A percentile compares a stretch with the other conserved stretches of the same genome.
Evolutionary conservation across 2,888 invertebrate genomes (phyloP).

Genomic region (Phyllotreta cruciferae): DNA sequence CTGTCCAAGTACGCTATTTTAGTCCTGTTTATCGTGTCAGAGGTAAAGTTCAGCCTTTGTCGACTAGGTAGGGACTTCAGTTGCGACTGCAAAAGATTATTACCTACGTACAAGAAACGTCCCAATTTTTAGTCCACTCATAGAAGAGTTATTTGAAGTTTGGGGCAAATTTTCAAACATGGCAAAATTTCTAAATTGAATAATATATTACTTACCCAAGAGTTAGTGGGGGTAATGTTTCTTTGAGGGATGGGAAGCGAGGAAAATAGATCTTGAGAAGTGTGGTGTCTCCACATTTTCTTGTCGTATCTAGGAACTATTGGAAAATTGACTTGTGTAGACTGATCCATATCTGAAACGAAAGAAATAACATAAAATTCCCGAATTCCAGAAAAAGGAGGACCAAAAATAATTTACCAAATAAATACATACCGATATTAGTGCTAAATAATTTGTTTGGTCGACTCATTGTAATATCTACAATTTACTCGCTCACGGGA

Average conservation of each 20-base stretch:
- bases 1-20: conserved; percentile 50
- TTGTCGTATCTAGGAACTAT: conserved; percentile 53
- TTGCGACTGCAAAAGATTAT: conserved; percentile 42
- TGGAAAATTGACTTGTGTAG: conserved; percentile 54
- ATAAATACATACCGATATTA: too few species aligned
- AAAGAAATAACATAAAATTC: neutral
- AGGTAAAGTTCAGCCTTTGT: conserved; percentile 50
- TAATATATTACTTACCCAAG: conserved; percentile 51
- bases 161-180: too few species aligned
- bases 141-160: neutral
- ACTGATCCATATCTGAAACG: conserved; percentile 48
- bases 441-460: too few species aligned
- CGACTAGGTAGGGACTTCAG: conserved; percentile 44
- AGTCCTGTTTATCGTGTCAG: conserved; percentile 51
- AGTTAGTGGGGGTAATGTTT: conserved; percentile 37
- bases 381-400: neutral
- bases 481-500: too few species aligned
- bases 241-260: conserved; percentile 30
- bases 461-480: too few species aligned
- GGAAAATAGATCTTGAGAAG: conserved; percentile 59
- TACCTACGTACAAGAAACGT: conserved; percentile 1
- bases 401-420: neutral
- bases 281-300: conserved; percentile 65
- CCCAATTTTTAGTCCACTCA: neutral
- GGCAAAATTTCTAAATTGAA: too few species aligned